Conservation (phyloP, 23 tunicate species). For the Phallusia fumigata region DNA sequence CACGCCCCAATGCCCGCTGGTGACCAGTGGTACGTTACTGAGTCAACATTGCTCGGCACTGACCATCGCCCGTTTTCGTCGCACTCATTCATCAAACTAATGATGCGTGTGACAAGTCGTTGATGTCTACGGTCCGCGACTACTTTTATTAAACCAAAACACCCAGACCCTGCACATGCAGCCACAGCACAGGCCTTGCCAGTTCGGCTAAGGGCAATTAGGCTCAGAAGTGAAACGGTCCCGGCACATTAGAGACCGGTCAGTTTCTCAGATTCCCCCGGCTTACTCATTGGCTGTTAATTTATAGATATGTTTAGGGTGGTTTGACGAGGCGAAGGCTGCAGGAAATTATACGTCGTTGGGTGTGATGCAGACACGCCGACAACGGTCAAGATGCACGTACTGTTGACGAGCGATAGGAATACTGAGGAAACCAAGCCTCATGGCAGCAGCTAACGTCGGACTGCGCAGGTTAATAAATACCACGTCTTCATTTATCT, state of each 20-base stretch:
- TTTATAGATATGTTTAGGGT: not conserved
- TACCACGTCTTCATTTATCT: no score
- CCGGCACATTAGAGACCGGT: not conserved
- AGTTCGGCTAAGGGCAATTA: not conserved
- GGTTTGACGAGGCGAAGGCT: not conserved
- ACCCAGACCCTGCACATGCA: not conserved
- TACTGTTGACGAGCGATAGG: not conserved
- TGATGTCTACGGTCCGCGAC: not conserved
- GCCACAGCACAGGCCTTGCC: not conserved
- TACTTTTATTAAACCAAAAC: not conserved
- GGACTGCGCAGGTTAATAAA: no score
- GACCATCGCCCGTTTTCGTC: not conserved
- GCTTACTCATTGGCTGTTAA: not conserved
- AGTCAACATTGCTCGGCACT: not conserved
- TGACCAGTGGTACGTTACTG: conserved; percentile 8
- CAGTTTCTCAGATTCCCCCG: not conserved
- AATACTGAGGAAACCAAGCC: no score
- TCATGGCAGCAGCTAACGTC: no score
- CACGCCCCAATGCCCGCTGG: not conserved
- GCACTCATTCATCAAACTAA: not conserved
- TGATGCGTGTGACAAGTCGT: conserved; percentile 1
- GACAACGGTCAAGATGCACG: not conserved
- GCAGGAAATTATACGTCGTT: not conserved
- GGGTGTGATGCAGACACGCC: not conserved
- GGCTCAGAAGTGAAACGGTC: not conserved